Base-by-base conservation (phyloP, 2,888 invertebrate genomes). In the Carterocephalus palaemon region DNA sequence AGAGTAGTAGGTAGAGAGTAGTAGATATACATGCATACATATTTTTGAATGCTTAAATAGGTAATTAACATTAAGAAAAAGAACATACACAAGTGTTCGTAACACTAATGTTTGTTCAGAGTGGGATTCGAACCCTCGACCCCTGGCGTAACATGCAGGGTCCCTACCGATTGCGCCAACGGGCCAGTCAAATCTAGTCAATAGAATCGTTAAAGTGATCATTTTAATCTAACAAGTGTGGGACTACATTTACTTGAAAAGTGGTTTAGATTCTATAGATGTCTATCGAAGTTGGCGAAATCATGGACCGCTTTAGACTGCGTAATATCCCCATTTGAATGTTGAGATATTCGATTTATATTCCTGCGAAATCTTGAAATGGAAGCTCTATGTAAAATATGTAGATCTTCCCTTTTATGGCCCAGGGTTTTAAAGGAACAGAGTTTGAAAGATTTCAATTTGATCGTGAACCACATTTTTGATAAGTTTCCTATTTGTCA, bases 181-280 rank as follows among this genome's bases (percentile, higher is more conserved):
- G n/a, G n/a, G n/a, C n/a, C n/a, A n/a, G n/a, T n/a, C n/a, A n/a
- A n/a, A n/a, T n/a, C n/a, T n/a, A n/a, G n/a, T n/a, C 19, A 12
- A 31, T 22, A 39, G 22, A 31, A 22, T 22, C 9, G 13, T 32
- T 23, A 16, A 23, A 40, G 15, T 22, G 17, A 45, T 29, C 36
- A 17, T 24, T 24, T 42, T 16, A 29, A 37, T 37, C 12, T 45
- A 22, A 37, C 34, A 26, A 17, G 9, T 32, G 17, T 26, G 43
- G 37, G 29, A 33, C 36, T 36, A 29, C 36, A 43, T 29, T 45
- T 29, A 45, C 43, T 43, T 37, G 29, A 45, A 46, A 65, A 72
- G 67, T 64, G 58, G 67, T 64, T 59, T 67, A 62, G 62, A 67
- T 64, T 67, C 61, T 51, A 52, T 64, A 63, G 72, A 78, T 71